Evolutionary conservation across 2,113 vertebrate genomes (phyloP), one percentile per base, ranked within the genome.

Genomic region (Sturnira hondurensis): DNA sequence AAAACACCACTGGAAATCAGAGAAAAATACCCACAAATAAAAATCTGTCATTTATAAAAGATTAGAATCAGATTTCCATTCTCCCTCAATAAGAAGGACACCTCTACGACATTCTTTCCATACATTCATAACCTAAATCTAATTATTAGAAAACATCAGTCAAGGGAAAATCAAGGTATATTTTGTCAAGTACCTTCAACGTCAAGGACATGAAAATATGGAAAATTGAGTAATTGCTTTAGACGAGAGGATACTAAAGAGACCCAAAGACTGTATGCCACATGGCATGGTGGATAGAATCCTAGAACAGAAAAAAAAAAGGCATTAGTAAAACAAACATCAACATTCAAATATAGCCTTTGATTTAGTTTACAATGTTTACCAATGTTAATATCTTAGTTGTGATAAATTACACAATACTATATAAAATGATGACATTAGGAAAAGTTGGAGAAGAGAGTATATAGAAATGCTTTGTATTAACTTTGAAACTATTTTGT

Each of bases 251-350:
- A 31, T 19, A n/a, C 12, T 26, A 4, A 83, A 10, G 2, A 82
- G n/a, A 50, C 0, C 10, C 7, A 31, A 26, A 13, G 2, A 15
- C 17, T n/a, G 26, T 5, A 6, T 2, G 11, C 14, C 31, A 0
- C 3, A 2, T 4, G 26, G 2, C 4, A 5, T 2, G 1, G 11
- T 15, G 22, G 0, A n/a, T 28, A 33, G 7, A 2, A 3, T 56
- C 2, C n/a, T 19, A 4, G n/a, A 45, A 7, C 5, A 78, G 41
- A 5, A 2, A 19, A 31, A 14, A 22, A 17, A 31, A 3, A 8
- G 26, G 3, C 12, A 41, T 2, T 33, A 41, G n/a, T 22, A 24
- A 31, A 56, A 33, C n/a, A 76, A 20, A 4, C 12, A 71, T 16
- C 14, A 45, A 10, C 86, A 74, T 4, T 10, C 33, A 31, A 45